phyloP scores from a whole-genome alignment of 2,888 invertebrate genomes.

The Abrostola triplasia region DNA sequence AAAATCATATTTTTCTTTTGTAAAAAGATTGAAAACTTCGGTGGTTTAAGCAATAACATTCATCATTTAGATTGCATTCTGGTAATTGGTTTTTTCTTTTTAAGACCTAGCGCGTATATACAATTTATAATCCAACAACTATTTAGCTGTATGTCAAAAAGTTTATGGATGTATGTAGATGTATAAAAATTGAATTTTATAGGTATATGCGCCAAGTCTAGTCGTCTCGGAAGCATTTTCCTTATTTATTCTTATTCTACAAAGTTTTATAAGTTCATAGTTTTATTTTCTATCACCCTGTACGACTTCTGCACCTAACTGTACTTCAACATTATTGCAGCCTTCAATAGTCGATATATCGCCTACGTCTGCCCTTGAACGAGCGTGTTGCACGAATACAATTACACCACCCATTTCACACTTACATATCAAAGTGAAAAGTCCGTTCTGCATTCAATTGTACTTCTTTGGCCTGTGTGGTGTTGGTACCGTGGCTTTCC shows the following conservation, averaged over 20 bases:
- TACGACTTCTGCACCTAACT: constrained; percentile 25
- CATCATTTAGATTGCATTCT: too few relatives aligned
- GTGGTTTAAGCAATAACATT: too few relatives aligned
- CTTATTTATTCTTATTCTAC: neutral
- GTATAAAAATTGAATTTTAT: too few relatives aligned
- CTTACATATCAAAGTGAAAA: constrained; percentile 59
- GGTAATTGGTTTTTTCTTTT: too few relatives aligned
- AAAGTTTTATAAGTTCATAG: neutral
- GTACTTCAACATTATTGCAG: constrained; percentile 38
- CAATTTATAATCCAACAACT: too few relatives aligned
- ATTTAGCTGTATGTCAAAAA: too few relatives aligned
- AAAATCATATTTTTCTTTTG: too few relatives aligned
- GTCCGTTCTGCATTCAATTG: constrained; percentile 45
- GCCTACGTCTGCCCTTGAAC: constrained; percentile 41
- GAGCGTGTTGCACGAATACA: constrained; percentile 73
- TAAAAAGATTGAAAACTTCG: too few relatives aligned
- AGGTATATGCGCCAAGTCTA: too few relatives aligned
- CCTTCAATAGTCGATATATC: constrained; percentile 53
- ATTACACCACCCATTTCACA: constrained; percentile 72
- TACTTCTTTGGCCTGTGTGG: constrained; percentile 32
- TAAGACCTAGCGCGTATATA: too few relatives aligned
- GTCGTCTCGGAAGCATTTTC: neutral
- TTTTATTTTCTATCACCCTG: constrained; percentile 7
- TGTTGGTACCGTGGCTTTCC: constrained; percentile 12
- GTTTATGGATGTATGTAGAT: too few relatives aligned